Base-by-base conservation (phyloP, 1,140 invertebrate species). In the Portunus trituberculatus region DNA sequence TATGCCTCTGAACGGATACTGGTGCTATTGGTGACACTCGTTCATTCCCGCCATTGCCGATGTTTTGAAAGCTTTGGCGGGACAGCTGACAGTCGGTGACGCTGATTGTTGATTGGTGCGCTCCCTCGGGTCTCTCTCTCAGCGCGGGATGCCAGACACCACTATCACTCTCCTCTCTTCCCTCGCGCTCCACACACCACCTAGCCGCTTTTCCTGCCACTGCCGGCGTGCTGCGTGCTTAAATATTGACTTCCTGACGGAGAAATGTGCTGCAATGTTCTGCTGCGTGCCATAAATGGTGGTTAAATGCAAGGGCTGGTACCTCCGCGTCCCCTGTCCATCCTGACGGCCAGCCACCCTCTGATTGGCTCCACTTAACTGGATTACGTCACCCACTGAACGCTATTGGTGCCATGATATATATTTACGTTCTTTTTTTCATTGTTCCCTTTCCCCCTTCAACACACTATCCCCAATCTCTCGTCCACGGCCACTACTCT, bases 291-390 rank as follows among this genome's bases (percentile, higher is more conserved):
- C 10, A 28, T 31, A 92, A 92, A 67, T 76, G n/a, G n/a, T 31
- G 29, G 28, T 32, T 12, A 45, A 31, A 82, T 92, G 39, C n/a
- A 7, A n/a, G 87, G 25, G 48, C 16, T 39, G 14, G 10, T 28
- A 39, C 25, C 14, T 28, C 31, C 25, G 14, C 25, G 10, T 48
- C 87, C 32, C 82, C 7, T 94, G 88, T 89, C 93, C 88, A 90
- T 89, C 83, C 59, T 92, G 94, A 91, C 94, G 94, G 52, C 52
- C 87, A 87, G 94, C 94, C 88, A 29, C 83, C 48, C 94, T 95
- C 94, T 88, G 94, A 95, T 95, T 95, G 94, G 94, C 94, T 95
- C 90, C 91, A 93, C 94, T 95, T 95, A 95, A 95, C 45, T 95
- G 84, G 91, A 92, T 95, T 95, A 95, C 94, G 84, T 95, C 94